These are phyloP conservation scores for Tenthredo amoena DNA, from an alignment of 2,888 invertebrate species.

Conservation along the genomic window DNA sequence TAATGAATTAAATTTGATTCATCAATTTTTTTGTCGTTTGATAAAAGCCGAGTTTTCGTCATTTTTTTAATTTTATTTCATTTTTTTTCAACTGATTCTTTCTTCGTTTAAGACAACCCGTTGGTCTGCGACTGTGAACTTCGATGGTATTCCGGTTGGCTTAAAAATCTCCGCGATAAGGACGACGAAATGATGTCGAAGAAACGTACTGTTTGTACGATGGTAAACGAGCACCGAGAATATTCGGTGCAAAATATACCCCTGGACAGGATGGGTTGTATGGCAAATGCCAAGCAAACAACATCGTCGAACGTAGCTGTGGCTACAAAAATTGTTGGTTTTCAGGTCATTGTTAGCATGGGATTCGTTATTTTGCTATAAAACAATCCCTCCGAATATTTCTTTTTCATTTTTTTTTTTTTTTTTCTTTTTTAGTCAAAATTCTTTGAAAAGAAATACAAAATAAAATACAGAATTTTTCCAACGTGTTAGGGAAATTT, in stretches of 20 bases:
- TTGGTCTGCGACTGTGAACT: constrained; percentile 93
- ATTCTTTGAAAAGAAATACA: not conserved
- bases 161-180: constrained; percentile 87
- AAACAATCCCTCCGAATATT: not conserved
- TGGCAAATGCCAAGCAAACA: constrained; percentile 79
- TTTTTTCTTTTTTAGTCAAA: not conserved
- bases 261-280: constrained; percentile 90
- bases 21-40: not conserved
- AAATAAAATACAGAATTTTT: not conserved
- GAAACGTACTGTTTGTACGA: constrained; percentile 90
- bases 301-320: constrained; percentile 58
- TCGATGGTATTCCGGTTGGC: constrained; percentile 92
- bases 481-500: not conserved
- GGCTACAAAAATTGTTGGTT: constrained; percentile 29
- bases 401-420: not conserved
- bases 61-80: not conserved
- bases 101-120: constrained; percentile 87
- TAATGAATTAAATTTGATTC: constrained; percentile 74
- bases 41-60: not conserved
- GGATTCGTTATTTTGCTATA: constrained; percentile 16
- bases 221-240: constrained; percentile 90
- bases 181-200: constrained; percentile 94
- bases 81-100: not conserved
- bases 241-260: constrained; percentile 91
- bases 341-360: constrained; percentile 15